Evolutionary conservation across 2,113 vertebrate species (phyloP).

Genomic region (Sciurus niger): DNA sequence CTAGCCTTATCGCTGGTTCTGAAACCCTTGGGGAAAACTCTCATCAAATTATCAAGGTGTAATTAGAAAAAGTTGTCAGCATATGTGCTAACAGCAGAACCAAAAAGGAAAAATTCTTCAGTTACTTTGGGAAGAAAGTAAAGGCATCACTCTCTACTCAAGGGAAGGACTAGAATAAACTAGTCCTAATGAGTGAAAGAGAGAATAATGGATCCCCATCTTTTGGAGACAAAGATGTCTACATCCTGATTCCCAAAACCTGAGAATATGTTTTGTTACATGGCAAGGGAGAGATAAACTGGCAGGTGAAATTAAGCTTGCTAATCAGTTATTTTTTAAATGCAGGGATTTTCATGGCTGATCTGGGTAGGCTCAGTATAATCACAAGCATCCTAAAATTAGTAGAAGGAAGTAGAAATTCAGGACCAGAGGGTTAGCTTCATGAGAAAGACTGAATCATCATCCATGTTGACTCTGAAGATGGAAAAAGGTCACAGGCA

Average conservation of each 20-base stretch:
- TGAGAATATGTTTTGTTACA: not conserved
- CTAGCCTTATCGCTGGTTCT: slow-evolving; percentile 32
- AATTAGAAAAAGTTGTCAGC: not conserved
- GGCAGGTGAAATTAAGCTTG: not conserved
- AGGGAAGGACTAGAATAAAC: not conserved
- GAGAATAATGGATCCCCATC: not conserved
- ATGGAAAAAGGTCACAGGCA: not conserved
- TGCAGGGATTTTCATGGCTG: not conserved
- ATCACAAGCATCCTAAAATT: not conserved
- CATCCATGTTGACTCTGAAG: not conserved
- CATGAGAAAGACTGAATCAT: not conserved
- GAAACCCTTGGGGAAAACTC: not conserved
- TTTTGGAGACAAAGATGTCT: not conserved
- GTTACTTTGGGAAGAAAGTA: not conserved
- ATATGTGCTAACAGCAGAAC: not conserved
- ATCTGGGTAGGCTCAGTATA: not conserved
- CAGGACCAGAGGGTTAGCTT: not conserved
- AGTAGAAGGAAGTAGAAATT: not conserved
- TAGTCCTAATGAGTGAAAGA: not conserved
- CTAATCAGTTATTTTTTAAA: not conserved
- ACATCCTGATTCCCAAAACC: not conserved
- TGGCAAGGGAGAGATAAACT: not conserved
- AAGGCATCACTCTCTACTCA: not conserved
- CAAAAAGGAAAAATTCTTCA: not conserved
- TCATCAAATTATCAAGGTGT: not conserved